Percentiles rank a stretch among this genome's conserved stretches.
Conservation (phyloP, 2,888 invertebrate genomes). For the Drosophila rellima region DNA sequence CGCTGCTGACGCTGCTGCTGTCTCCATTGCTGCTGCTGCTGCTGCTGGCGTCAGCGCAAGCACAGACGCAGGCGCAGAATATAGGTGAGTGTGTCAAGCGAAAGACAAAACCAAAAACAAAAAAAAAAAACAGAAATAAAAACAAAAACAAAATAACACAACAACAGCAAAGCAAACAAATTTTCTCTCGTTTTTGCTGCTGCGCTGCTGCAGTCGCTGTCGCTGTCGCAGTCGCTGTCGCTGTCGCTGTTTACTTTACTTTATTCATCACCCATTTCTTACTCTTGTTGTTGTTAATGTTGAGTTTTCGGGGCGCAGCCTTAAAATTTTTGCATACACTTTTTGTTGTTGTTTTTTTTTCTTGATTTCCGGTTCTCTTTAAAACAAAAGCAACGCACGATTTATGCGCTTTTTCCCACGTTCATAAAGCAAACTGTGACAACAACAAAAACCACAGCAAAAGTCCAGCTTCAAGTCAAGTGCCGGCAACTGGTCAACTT, state of each 20-base stretch:
- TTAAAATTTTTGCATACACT: slow-evolving; percentile 63
- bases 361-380: slow-evolving; percentile 67
- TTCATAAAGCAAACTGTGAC: slow-evolving; percentile 59
- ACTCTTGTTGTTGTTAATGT: slow-evolving; percentile 7
- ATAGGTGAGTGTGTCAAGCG: slow-evolving; percentile 84
- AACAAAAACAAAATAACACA: slow-evolving; percentile 29
- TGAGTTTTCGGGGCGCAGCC: slow-evolving; percentile 47
- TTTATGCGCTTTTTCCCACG: slow-evolving; percentile 74
- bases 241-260: slow-evolving; percentile 18
- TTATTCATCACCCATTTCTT: slow-evolving; percentile 19
- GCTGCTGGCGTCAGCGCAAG: slow-evolving; percentile 61
- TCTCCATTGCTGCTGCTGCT: slow-evolving; percentile 62
- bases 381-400: slow-evolving; percentile 27
- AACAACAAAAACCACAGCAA: slow-evolving; percentile 31
- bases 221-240: slow-evolving; percentile 20
- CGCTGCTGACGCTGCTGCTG: slow-evolving; percentile 33
- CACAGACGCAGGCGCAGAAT: slow-evolving; percentile 82
- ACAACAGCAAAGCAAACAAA: slow-evolving; percentile 59
- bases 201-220: slow-evolving; percentile 11
- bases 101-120: slow-evolving; percentile 53
- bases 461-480: slow-evolving; percentile 58
- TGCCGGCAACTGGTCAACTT: slow-evolving; percentile 64
- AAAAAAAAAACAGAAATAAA: slow-evolving; percentile 31
- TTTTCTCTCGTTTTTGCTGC: slow-evolving; percentile 62
- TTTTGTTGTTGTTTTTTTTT: slow-evolving; percentile 49